Conservation (phyloP, 2,888 invertebrate genomes). For the Synanthedon tipuliformis region DNA sequence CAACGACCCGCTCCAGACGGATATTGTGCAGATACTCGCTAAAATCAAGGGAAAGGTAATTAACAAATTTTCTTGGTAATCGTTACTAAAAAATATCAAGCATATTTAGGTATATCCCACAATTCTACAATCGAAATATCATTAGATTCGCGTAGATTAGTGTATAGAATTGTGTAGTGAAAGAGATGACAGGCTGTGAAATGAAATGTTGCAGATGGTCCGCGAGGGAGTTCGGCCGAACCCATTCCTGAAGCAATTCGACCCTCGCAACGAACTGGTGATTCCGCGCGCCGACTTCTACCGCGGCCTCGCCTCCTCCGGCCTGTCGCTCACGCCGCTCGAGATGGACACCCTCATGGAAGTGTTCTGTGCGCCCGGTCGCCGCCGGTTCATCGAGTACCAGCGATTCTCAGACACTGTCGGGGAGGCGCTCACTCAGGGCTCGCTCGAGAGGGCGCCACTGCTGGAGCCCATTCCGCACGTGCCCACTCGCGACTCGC, state of each 20-base stretch:
- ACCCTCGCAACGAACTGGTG: slow-evolving; percentile 72
- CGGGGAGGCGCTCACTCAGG: slow-evolving; percentile 78
- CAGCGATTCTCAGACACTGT: slow-evolving; percentile 74
- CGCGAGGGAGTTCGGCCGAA: slow-evolving; percentile 74
- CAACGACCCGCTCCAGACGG: slow-evolving; percentile 62
- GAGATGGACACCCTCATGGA: slow-evolving; percentile 80
- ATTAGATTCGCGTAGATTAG: too few relatives aligned
- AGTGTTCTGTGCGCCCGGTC: slow-evolving; percentile 75
- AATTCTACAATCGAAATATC: too few relatives aligned
- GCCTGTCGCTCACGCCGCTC: slow-evolving; percentile 73
- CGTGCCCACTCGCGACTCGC: slow-evolving; percentile 74
- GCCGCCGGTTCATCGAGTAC: slow-evolving; percentile 74
- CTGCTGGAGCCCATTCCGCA: slow-evolving; percentile 77
- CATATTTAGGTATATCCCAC: too few relatives aligned
- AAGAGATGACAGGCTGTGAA: too few relatives aligned
- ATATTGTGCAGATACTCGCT: slow-evolving; percentile 78
- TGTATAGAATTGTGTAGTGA: too few relatives aligned
- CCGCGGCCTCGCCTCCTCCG: slow-evolving; percentile 75
- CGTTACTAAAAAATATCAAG: too few relatives aligned
- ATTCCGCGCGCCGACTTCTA: slow-evolving; percentile 77
- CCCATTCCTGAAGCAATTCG: slow-evolving; percentile 77
- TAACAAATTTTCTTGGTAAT: too few relatives aligned
- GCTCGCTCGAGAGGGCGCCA: slow-evolving; percentile 75
- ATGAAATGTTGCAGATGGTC: slow-evolving; percentile 57
- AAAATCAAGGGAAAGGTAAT: slow-evolving; percentile 81